A percentile compares a stretch with the other conserved stretches of the same genome.
Conservation (phyloP, 2,888 invertebrate species). For the Coleophora flavipennella region DNA sequence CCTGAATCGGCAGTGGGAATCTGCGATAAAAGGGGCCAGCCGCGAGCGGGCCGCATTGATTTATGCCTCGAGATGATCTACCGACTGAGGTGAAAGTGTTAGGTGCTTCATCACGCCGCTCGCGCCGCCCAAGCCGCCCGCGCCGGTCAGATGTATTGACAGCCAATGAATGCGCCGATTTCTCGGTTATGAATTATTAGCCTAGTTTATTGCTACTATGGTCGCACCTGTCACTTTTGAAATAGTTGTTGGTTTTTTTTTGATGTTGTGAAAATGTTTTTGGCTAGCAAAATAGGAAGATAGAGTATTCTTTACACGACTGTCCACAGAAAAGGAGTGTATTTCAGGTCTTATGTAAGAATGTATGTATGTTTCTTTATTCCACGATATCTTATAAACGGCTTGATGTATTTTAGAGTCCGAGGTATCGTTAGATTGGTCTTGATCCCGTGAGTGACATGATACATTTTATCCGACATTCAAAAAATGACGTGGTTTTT, state of each 20-base stretch:
- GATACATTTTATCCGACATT: too few relatives aligned
- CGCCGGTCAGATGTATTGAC: slow-evolving; percentile 45
- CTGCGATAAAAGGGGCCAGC: slow-evolving; percentile 29
- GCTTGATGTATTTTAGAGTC: too few relatives aligned
- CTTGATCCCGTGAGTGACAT: too few relatives aligned
- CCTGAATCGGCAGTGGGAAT: slow-evolving; percentile 17
- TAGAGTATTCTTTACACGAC: too few relatives aligned
- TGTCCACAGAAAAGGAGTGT: too few relatives aligned
- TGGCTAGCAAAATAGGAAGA: too few relatives aligned
- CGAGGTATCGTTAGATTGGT: too few relatives aligned
- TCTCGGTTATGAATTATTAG: slow-evolving; percentile 26
- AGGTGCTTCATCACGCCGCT: slow-evolving; percentile 11
- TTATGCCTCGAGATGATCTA: slow-evolving; percentile 47
- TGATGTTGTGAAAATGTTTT: too few relatives aligned
- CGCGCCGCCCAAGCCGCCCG: not conserved
- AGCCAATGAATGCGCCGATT: slow-evolving; percentile 50
- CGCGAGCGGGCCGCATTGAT: slow-evolving; percentile 48
- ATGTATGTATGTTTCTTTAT: too few relatives aligned
- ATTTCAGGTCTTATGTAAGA: too few relatives aligned
- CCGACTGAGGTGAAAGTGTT: slow-evolving; percentile 50
- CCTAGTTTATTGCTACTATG: slow-evolving; percentile 16
- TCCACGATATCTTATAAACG: too few relatives aligned
- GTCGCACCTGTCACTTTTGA: not conserved
- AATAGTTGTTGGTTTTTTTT: slow-evolving; percentile 13
- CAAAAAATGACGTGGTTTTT: too few relatives aligned